These are phyloP conservation scores for Uloborus plumipes DNA, from an alignment of 2,888 invertebrate genomes.

Conservation along the genomic window DNA sequence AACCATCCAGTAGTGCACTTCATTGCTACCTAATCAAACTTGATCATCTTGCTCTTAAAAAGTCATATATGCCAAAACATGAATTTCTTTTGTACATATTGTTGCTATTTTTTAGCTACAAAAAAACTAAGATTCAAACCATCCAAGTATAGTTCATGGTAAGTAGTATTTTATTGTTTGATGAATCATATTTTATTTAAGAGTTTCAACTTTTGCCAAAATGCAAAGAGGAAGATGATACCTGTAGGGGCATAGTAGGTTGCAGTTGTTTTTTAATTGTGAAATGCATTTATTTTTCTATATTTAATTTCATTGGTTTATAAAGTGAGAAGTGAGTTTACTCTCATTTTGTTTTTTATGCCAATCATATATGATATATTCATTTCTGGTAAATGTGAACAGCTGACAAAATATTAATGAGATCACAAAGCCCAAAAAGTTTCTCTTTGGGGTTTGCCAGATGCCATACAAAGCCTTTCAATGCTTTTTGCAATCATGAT, in stretches of 20 bases:
- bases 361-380: no score
- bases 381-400: no score
- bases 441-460: slow-evolving; percentile 21
- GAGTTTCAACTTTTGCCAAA: slow-evolving; percentile 32
- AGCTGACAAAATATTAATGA: no score
- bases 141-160: slow-evolving; percentile 44
- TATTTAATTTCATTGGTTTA: slow-evolving; percentile 45
- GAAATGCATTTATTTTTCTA: slow-evolving; percentile 61
- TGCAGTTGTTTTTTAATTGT: slow-evolving; percentile 37
- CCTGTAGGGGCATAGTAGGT: slow-evolving; percentile 7
- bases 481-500: slow-evolving; percentile 35
- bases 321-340: slow-evolving; percentile 22
- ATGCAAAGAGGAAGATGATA: slow-evolving; percentile 15
- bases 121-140: slow-evolving; percentile 31
- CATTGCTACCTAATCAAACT: slow-evolving; percentile 33
- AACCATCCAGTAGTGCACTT: slow-evolving; percentile 45
- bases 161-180: slow-evolving; percentile 32
- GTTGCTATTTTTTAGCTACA: slow-evolving; percentile 36
- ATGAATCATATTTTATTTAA: slow-evolving; percentile 32
- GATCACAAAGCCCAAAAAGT: slow-evolving; percentile 39
- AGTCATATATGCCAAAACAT: slow-evolving; percentile 41
- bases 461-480: not conserved
- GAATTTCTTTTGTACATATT: slow-evolving; percentile 30
- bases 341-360: not conserved
- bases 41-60: slow-evolving; percentile 25